Evolutionary conservation across 1,140 invertebrate genomes (phyloP), one percentile per base, ranked within the genome.

Genomic region (Sarcophaga bullata): DNA sequence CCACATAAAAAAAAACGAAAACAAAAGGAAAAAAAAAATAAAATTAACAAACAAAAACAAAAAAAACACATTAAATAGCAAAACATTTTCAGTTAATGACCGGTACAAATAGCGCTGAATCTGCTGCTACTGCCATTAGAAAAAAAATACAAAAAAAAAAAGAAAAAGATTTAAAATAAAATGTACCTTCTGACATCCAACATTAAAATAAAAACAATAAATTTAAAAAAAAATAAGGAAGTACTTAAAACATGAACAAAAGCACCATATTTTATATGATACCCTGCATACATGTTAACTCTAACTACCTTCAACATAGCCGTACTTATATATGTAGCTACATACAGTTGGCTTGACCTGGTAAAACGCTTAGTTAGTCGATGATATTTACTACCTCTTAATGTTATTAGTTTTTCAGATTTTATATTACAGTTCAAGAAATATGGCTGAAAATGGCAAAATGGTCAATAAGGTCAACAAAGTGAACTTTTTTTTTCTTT

Each of bases 191-290:
- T 68, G n/a, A 68, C 17, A 19, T 17, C 62, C 0, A 19, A 68
- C 15, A 37, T 37, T 37, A 58, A 58, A 58, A 58, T n/a, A 58
- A 13, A 58, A 13, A 37, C 25, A 37, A n/a, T n/a, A n/a, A n/a
- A n/a, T n/a, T n/a, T n/a, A n/a, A n/a, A n/a, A 68, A 17, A 68
- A 78, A 78, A 52, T 78, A 48, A 50, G 75, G 75, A 78, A 78
- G 75, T 78, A 50, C 75, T 78, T 78, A 68, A 68, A 68, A 68
- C 62, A 68, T 68, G 15, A 58, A 58, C 54, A 58, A 37, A 37
- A 37, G 25, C 25, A 37, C 25, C 25, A 37, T 37, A 37, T 37
- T 37, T 37, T 37, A 37, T 37, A 37, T 4, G 25, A 37, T 37
- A 37, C 25, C 1, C 25, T 37, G 25, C n/a, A n/a, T 37, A 37